Conservation (phyloP, 2,113 vertebrate species). For the Spheniscus mendiculus region DNA sequence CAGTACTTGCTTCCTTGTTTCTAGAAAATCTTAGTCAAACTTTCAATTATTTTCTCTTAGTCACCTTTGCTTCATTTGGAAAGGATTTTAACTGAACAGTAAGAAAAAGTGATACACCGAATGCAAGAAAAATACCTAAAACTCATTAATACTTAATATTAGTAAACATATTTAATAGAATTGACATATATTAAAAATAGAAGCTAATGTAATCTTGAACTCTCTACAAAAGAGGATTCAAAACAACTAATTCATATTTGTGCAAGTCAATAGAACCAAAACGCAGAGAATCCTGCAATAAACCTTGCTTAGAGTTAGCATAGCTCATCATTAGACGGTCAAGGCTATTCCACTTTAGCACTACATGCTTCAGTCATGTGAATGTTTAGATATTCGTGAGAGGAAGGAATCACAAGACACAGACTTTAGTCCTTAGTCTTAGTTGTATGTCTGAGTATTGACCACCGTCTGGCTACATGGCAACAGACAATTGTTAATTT, state of each 20-base stretch:
- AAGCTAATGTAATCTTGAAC: neutral
- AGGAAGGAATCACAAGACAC: neutral
- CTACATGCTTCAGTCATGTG: neutral
- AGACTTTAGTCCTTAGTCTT: neutral
- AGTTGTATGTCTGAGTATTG: neutral
- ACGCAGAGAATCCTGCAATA: neutral
- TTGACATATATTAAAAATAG: neutral
- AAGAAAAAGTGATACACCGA: neutral
- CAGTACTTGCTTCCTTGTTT: slow-evolving; percentile 33
- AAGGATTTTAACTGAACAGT: neutral
- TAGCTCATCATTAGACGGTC: neutral
- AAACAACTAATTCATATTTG: neutral
- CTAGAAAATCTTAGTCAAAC: slow-evolving; percentile 15
- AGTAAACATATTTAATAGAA: neutral
- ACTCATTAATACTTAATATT: neutral
- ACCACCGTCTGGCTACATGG: neutral
- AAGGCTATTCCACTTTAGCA: neutral
- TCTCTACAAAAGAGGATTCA: neutral
- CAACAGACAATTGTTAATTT: neutral
- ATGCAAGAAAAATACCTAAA: neutral
- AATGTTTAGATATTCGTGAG: neutral
- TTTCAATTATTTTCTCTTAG: slow-evolving; percentile 18
- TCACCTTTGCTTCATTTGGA: slow-evolving; percentile 10
- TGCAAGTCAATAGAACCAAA: neutral
- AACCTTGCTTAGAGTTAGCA: neutral